These are phyloP conservation scores for Zhuqinia jingwanae DNA, from an alignment of 2,888 invertebrate species.

Conservation along the genomic window DNA sequence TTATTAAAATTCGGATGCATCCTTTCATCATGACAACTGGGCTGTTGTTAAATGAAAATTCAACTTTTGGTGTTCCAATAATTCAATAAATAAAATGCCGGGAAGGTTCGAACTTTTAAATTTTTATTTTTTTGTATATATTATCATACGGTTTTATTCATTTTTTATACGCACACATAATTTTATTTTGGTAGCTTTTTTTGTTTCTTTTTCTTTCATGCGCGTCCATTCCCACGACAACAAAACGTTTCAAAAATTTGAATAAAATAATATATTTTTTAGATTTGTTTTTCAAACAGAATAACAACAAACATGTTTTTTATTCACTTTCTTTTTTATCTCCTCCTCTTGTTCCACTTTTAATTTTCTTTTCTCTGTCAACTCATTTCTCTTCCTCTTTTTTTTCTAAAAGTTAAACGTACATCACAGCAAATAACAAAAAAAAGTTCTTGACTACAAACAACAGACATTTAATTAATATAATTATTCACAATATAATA, in stretches of 20 bases:
- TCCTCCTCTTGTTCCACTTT: not conserved
- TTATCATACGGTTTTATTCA: slow-evolving; percentile 47
- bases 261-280: not conserved
- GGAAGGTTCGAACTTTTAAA: not conserved
- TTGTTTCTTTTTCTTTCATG: slow-evolving; percentile 39
- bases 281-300: slow-evolving; percentile 14
- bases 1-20: no score
- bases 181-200: slow-evolving; percentile 41
- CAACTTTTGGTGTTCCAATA: no score
- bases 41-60: no score
- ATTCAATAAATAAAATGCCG: slow-evolving; percentile 12
- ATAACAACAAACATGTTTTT: slow-evolving; percentile 39
- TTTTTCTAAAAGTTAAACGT: slow-evolving; percentile 57
- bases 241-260: not conserved
- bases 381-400: slow-evolving; percentile 13
- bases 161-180: slow-evolving; percentile 46
- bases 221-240: slow-evolving; percentile 28
- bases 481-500: not conserved
- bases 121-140: slow-evolving; percentile 5
- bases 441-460: slow-evolving; percentile 59
- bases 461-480: slow-evolving; percentile 26
- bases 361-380: not conserved
- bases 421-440: slow-evolving; percentile 69
- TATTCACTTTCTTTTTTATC: slow-evolving; percentile 17
- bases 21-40: no score